Conservation (phyloP, 2,113 vertebrate genomes). For the Podilymbus podiceps region DNA sequence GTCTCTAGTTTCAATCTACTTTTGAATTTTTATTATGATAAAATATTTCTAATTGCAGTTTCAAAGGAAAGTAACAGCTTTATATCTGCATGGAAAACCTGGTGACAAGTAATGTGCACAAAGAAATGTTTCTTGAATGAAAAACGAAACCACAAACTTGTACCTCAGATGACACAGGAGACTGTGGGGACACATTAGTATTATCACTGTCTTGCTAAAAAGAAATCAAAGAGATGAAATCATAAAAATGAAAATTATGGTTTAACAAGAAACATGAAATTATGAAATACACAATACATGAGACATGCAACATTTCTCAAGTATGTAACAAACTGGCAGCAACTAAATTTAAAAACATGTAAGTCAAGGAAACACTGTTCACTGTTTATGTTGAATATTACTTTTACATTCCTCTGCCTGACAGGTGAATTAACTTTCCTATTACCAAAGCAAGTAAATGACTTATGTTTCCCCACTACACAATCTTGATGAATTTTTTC, state of each 20-base stretch:
- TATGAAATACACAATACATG: neutral
- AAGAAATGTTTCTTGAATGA: conserved; percentile 17
- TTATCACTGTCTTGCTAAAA: conserved; percentile 85
- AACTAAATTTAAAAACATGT: neutral
- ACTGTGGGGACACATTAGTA: conserved; percentile 83
- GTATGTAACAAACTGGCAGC: neutral
- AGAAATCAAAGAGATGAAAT: conserved; percentile 76
- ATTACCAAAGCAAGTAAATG: neutral
- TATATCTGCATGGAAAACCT: neutral
- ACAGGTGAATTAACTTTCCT: neutral
- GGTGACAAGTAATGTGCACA: neutral
- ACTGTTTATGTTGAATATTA: neutral
- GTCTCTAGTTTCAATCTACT: neutral
- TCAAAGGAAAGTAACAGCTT: neutral
- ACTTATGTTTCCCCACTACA: neutral
- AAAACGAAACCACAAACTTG: conserved; percentile 65
- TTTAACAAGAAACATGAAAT: conserved; percentile 38
- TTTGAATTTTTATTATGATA: neutral
- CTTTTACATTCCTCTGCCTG: neutral
- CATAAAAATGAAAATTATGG: conserved; percentile 68
- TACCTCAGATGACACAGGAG: conserved; percentile 83
- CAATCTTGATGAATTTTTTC: neutral
- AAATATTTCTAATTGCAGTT: neutral
- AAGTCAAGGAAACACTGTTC: neutral
- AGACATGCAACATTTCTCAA: neutral